A percentile compares a stretch with the other conserved stretches of the same genome.
Conservation (phyloP, 2,888 invertebrate genomes). For the Napeogenes inachia region DNA sequence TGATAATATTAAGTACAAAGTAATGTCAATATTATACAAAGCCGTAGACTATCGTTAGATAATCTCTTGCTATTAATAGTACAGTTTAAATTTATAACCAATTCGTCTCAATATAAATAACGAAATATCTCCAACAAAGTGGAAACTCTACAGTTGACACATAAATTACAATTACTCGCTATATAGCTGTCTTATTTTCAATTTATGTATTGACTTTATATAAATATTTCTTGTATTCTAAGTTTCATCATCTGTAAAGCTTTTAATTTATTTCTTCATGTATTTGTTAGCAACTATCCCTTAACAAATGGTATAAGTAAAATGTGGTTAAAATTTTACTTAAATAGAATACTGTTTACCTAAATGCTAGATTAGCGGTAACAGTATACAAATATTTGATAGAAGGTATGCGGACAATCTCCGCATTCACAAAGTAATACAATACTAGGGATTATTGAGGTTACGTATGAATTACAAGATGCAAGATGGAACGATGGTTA, state of each 20-base stretch:
- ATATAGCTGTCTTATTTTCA: conserved; percentile 26
- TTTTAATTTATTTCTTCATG: too few species aligned
- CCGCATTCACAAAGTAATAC: conserved; percentile 19
- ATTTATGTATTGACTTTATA: not conserved
- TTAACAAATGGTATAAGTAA: not conserved
- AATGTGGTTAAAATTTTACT: not conserved
- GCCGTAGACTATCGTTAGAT: too few species aligned
- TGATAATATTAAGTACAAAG: too few species aligned
- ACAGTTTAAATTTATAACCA: too few species aligned
- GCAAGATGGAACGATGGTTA: conserved; percentile 25
- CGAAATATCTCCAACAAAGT: too few species aligned
- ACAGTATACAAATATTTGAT: not conserved
- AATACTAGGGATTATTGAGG: not conserved
- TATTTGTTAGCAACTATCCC: too few species aligned
- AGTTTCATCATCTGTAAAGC: not conserved
- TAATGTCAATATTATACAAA: too few species aligned
- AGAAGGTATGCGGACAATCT: conserved; percentile 17
- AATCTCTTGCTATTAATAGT: too few species aligned
- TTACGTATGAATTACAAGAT: conserved; percentile 12
- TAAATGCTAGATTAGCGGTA: not conserved
- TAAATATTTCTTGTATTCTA: not conserved
- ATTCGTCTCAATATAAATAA: too few species aligned
- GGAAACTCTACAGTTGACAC: conserved; percentile 24
- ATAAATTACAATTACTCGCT: conserved; percentile 35
- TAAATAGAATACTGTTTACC: not conserved